These are phyloP conservation scores for Matsumyia berberina DNA, from an alignment of 2,888 invertebrate genomes.

Conservation along the genomic window DNA sequence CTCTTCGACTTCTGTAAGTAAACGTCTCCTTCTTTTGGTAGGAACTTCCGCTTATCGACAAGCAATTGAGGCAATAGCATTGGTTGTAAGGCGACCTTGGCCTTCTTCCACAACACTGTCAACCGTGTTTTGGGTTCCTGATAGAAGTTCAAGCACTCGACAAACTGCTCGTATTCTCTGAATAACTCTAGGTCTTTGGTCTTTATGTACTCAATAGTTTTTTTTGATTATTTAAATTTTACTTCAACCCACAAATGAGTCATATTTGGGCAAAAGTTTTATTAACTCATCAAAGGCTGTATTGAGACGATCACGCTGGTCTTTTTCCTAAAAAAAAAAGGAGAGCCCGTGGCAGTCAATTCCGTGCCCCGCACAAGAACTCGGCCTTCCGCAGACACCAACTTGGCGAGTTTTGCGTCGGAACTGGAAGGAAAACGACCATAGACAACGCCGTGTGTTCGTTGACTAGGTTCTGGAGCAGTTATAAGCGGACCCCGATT, in stretches of 20 bases:
- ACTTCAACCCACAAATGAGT: constrained; percentile 82
- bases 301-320: constrained; percentile 86
- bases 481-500: too few species aligned
- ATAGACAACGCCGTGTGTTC: too few species aligned
- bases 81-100: constrained; percentile 75
- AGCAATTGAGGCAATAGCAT: constrained; percentile 71
- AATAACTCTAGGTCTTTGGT: constrained; percentile 73
- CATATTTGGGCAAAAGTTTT: constrained; percentile 81
- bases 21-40: constrained; percentile 30
- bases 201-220: constrained; percentile 81
- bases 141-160: constrained; percentile 72
- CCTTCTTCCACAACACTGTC: constrained; percentile 73
- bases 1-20: constrained; percentile 33
- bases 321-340: constrained; percentile 88
- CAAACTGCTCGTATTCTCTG: constrained; percentile 76
- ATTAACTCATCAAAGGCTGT: constrained; percentile 81
- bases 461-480: too few species aligned
- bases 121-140: constrained; percentile 77
- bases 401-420: too few species aligned
- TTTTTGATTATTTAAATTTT: constrained; percentile 84
- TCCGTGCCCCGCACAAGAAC: too few species aligned
- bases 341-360: too few species aligned
- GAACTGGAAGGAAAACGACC: too few species aligned
- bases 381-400: too few species aligned
- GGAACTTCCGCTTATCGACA: constrained; percentile 53